Base-by-base conservation (phyloP, 2,888 invertebrate species). In the Phragmatobia fuliginosa region DNA sequence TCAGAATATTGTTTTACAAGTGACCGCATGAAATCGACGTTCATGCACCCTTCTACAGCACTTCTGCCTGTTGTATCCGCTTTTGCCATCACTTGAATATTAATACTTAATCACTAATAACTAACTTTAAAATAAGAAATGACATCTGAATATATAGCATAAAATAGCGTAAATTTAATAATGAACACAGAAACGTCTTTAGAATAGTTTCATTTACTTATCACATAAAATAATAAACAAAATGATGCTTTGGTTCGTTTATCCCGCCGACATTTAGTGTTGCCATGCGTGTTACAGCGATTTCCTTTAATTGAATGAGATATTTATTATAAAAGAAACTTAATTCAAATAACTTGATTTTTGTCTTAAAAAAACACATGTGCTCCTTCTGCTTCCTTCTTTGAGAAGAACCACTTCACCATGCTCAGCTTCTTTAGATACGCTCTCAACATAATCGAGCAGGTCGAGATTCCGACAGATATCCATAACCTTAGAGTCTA, bases 1-100 rank as follows among this genome's bases (percentile, higher is more conserved):
- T 95, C 95, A 25, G 94, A 92, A 76, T 95, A 95, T 77, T 95
- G 95, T 74, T 95, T 94, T 36, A 95, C 95, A 68, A 95, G 87
- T 64, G 92, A 94, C n/a, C 95, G 87, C 92, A 94, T 93, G 77
- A 91, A 93, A 78, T 94, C 94, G 59, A 94, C 90, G 77, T 94
- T 94, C 67, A 94, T 82, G 67, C 86, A 85, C 60, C 79, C 79
- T 66, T 94, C 92, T 56, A 85, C 73, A 73, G 78, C 85, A 73
- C 80, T 85, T 77, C 88, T 85, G 61, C 82, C 78, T 62, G 86
- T 86, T 62, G 90, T 81, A 76, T 93, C 92, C 32, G 88, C 85
- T 86, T 91, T 93, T 56, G 94, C 91, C 94, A 84, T 86, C 59
- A 41, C 76, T 28, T 62, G 60, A 56, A 58, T 71, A 31, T 72